phyloP scores from a whole-genome alignment of 2,113 vertebrate species.

The Probosciger aterrimus region DNA sequence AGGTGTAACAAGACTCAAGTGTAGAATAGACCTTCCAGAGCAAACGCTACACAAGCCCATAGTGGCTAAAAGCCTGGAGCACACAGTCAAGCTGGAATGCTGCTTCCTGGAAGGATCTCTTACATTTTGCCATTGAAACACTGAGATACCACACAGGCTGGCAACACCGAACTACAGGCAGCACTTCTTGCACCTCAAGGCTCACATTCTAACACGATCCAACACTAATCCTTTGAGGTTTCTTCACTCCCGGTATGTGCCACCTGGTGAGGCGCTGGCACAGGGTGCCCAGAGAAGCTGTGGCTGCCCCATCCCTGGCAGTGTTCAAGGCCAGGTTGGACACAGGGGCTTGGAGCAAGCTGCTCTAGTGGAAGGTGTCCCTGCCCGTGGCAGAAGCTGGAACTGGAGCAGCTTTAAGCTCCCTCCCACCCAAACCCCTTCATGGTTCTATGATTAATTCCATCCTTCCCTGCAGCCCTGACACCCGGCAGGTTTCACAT shows the following conservation, averaged over 20 bases:
- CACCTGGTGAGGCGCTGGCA: background rate
- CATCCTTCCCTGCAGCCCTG: background rate
- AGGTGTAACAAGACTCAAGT: background rate
- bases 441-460: background rate
- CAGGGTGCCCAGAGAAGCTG: background rate
- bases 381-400: background rate
- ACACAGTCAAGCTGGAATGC: too few species aligned
- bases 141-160: too few species aligned
- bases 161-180: background rate
- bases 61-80: background rate
- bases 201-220: background rate
- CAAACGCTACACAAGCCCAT: background rate
- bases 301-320: background rate
- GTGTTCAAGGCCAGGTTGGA: background rate
- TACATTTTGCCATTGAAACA: background rate
- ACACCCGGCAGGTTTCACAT: rapidly evolving
- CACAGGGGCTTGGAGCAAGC: background rate
- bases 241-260: background rate
- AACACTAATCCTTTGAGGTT: background rate
- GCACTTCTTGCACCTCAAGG: background rate
- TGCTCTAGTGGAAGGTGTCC: background rate
- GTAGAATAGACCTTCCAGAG: background rate
- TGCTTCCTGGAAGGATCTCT: background rate
- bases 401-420: background rate
- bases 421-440: background rate